A percentile compares a stretch with the other conserved stretches of the same genome.
These are phyloP conservation scores for Desoria tigrina DNA, from an alignment of 2,888 invertebrate genomes.

Conservation along the genomic window DNA sequence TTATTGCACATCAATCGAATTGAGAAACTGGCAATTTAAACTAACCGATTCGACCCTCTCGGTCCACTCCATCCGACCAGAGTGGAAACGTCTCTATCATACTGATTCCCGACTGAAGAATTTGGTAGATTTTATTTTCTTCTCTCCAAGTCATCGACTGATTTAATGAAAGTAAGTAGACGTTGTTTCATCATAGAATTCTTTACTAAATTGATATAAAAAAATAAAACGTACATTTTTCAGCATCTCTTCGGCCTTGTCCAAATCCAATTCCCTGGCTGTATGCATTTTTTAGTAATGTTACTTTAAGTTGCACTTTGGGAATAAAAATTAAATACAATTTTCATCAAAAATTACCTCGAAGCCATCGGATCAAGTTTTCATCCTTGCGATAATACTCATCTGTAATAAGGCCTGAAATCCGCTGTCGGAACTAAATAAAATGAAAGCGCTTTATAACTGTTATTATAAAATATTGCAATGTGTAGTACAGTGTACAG, in stretches of 20 bases:
- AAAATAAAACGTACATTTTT: too few relatives aligned
- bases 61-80: constrained; percentile 24
- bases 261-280: constrained; percentile 44
- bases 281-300: background rate
- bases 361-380: constrained; percentile 15
- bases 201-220: too few relatives aligned
- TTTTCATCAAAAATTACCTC: background rate
- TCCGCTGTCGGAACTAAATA: background rate
- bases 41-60: constrained; percentile 35
- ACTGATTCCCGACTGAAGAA: constrained; percentile 21
- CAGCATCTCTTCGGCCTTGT: constrained; percentile 45
- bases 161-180: too few relatives aligned
- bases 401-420: background rate
- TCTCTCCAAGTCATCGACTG: constrained; percentile 40
- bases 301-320: too few relatives aligned
- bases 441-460: too few relatives aligned
- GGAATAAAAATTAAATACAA: background rate
- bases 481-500: too few relatives aligned
- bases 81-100: constrained; percentile 32
- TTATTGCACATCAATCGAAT: too few relatives aligned
- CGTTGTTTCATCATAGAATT: too few relatives aligned
- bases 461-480: too few relatives aligned
- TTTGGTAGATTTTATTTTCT: constrained; percentile 31
- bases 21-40: background rate
- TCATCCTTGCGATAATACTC: constrained; percentile 14